Evolutionary conservation across 1,140 invertebrate species (phyloP).

Genomic region (Conus ventricosus): DNA sequence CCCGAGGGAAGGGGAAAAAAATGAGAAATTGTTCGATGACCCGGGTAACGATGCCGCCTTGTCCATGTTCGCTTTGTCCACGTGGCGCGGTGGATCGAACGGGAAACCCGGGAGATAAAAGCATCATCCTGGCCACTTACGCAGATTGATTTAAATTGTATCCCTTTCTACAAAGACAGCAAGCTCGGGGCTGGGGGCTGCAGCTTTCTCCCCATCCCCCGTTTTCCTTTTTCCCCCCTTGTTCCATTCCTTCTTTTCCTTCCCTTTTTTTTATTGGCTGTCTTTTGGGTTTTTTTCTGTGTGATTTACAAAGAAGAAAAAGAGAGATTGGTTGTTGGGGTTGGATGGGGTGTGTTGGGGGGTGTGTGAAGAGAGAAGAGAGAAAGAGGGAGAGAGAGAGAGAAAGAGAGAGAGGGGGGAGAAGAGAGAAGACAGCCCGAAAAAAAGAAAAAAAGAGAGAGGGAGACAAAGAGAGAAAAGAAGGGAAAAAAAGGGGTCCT

Average conservation of each 20-base stretch:
- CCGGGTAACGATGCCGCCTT: conserved; percentile 51
- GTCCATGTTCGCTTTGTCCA: conserved; percentile 54
- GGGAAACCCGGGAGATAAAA: conserved; percentile 63
- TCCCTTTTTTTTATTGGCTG: background rate
- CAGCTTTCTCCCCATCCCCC: background rate
- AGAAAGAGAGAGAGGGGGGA: background rate
- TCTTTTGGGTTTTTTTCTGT: background rate
- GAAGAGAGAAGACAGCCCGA: no score
- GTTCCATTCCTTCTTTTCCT: background rate
- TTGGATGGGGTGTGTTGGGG: background rate
- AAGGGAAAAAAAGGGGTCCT: no score
- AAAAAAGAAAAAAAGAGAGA: no score
- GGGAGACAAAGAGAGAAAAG: no score
- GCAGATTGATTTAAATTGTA: conserved; percentile 29
- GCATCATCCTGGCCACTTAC: conserved; percentile 59
- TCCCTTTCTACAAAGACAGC: no score
- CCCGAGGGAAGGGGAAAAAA: conserved; percentile 19
- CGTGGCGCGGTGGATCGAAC: conserved; percentile 65
- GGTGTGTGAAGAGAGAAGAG: background rate
- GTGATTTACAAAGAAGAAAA: background rate
- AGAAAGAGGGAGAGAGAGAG: background rate
- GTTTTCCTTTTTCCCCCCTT: background rate
- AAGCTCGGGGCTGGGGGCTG: background rate
- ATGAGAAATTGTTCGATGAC: conserved; percentile 61
- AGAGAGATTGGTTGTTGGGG: background rate